Base-by-base conservation (phyloP, 2,797 vertebrate genomes). In the Schizopygopsis pylzovi region DNA sequence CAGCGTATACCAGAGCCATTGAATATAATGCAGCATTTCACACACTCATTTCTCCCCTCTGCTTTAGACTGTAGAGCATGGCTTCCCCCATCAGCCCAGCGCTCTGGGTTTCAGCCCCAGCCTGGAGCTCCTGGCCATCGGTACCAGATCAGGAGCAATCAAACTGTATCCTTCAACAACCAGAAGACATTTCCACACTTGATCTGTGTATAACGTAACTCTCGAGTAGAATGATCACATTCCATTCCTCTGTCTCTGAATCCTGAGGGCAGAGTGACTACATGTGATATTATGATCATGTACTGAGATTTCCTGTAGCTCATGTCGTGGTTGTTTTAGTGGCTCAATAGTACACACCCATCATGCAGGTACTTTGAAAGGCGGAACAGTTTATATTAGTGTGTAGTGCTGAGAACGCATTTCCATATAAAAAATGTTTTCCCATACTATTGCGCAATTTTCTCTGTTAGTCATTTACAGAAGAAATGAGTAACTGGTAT, bases 61-160 rank as follows among this genome's bases (percentile, higher is more conserved):
- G 16, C 33, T 41, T 45, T 91, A 99, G 98, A 98, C 98, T 0
- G 98, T 99, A 90, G 98, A 99, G 87, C 98, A 99, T 95, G 98
- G 98, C 76, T 99, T 99, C 93, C 98, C 98, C 2, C 98, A 99
- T 91, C 98, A 99, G 90, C 98, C 98, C 91, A 99, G 98, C 0
- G 98, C 98, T 25, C 92, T 99, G 70, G 97, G 97, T 82, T 98
- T 96, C 86, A 99, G 97, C 89, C 93, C 96, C 0, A 95, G 93
- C 37, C 95, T 99, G 45, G 96, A 90, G 68, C 95, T 99, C 81
- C 95, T 99, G 95, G 97, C 97, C 91, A 99, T 99, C 0, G 98
- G 98, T 67, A 99, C 97, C 0, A 96, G 98, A n/a, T 99, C 98
- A 0, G 98, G 98, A 87, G 97, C 98, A 84, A 95, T 99, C 93